Conservation (phyloP, 2,113 vertebrate species). For the Ivindomyrus marchei region DNA sequence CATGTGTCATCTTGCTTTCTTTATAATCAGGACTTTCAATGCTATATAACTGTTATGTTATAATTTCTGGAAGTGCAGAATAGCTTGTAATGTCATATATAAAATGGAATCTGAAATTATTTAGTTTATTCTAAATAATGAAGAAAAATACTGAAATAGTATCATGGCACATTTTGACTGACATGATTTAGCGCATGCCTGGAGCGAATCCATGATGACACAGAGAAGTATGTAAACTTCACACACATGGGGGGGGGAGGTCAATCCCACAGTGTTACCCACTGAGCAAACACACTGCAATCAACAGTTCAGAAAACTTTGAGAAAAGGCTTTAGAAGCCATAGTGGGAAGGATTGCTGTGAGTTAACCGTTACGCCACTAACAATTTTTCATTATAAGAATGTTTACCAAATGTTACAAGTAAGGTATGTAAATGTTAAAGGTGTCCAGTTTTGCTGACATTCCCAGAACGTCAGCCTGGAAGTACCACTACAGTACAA, state of each 20-base stretch:
- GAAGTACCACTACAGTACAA: background rate
- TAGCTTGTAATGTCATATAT: background rate
- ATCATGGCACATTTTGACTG: too few relatives aligned
- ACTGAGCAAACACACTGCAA: background rate
- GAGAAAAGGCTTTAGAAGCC: background rate
- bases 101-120: background rate
- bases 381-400: background rate
- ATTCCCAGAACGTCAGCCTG: background rate
- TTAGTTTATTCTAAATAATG: background rate
- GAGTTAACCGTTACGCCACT: background rate
- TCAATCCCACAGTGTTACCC: background rate
- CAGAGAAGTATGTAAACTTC: background rate
- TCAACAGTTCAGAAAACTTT: background rate
- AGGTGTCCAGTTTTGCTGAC: background rate
- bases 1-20: background rate
- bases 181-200: background rate
- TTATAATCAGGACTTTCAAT: background rate
- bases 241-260: background rate
- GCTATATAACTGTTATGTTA: background rate
- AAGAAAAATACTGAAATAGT: background rate
- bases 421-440: background rate
- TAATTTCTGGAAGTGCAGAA: background rate
- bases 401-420: background rate
- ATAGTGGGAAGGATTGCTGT: background rate
- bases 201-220: background rate